Base-by-base conservation (phyloP, 2,888 invertebrate genomes). In the Spodoptera littoralis region DNA sequence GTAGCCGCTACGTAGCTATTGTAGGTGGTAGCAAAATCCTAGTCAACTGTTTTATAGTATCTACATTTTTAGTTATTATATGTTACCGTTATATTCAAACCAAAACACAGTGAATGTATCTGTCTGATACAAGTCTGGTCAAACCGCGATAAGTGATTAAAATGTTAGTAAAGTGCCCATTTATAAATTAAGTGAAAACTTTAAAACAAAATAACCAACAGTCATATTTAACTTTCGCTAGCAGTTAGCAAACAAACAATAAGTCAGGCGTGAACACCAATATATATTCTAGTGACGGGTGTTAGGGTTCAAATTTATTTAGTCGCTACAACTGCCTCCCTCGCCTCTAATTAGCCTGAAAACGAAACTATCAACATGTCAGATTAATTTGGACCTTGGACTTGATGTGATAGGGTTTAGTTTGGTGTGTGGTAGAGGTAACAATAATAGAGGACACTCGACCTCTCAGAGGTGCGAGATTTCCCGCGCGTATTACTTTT, bases 401-500 rank as follows among this genome's bases (percentile, higher is more conserved):
- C 1, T 11, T 8, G n/a, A 11, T n/a, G 22, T 1, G 5, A 49
- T 85, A 88, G 76, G 82, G 88, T 80, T 73, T 68, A 54, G 62
- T 84, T 85, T 78, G 11, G 67, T 42, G 11, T 54, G 42, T 2
- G 13, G 11, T 11, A 58, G 9, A 49, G 58, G 84, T 83, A 88
- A 92, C 87, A 90, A 92, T 93, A 92, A 91, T 90, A 91, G 89
- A 93, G 90, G 81, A 87, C 89, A 88, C 93, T 93, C 92, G 92
- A 92, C 91, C 91, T 90, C 85, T 82, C 82, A 66, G 84, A 82
- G 89, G 83, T 84, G 89, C 85, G 89, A 88, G 87, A 84, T 88
- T 89, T 89, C 84, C 84, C 89, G 88, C 85, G 88, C 86, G 84
- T 85, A 85, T 85, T 73, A 70, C 81, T 81, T 84, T 77, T 76